Evolutionary conservation across 2,113 vertebrate genomes (phyloP), one percentile per base, ranked within the genome.

Genomic region (Mustela lutreola): DNA sequence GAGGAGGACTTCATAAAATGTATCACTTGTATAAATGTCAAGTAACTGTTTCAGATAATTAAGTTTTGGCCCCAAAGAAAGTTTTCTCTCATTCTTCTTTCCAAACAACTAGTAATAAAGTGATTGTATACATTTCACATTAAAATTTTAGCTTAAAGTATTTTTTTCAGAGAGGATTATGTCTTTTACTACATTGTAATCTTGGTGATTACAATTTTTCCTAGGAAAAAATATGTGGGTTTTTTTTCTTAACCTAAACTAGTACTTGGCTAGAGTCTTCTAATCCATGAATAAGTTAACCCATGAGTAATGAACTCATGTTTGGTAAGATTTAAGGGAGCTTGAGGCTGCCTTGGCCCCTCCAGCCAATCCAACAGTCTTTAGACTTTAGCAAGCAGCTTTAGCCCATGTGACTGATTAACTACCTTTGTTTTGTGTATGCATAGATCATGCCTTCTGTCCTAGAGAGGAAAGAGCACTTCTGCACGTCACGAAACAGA

Each of bases 171-270:
- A 87, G 45, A 31, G 16, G 9, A 83, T 58, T 87, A 75, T 7
- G 7, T 82, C 58, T 62, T 83, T n/a, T 76, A 16, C 22, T 65
- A 75, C 21, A 56, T 58, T 48, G 45, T 48, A 48, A 48, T 48
- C 45, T 95, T 75, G 56, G 45, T n/a, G 10, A 87, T 63, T 53
- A 53, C 11, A 81, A 45, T 21, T 39, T 58, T 36, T 82, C 56
- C 67, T n/a, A 63, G 70, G 50, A 83, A 76, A 36, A 21, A 33
- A 14, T 42, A 56, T 31, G 56, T 86, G 31, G 28, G 33, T 33
- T 70, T 79, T 76, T 76, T 80, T 93, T 14, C 76, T 89, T 67
- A 89, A 83, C 28, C 28, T 89, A 92, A 92, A 42, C 65, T 71
- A 71, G 3, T 36, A 75, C 26, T 24, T 83, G 12, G 58, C 22